Evolutionary conservation across 1,140 invertebrate genomes (phyloP).

Genomic region (Sinonovacula constricta): DNA sequence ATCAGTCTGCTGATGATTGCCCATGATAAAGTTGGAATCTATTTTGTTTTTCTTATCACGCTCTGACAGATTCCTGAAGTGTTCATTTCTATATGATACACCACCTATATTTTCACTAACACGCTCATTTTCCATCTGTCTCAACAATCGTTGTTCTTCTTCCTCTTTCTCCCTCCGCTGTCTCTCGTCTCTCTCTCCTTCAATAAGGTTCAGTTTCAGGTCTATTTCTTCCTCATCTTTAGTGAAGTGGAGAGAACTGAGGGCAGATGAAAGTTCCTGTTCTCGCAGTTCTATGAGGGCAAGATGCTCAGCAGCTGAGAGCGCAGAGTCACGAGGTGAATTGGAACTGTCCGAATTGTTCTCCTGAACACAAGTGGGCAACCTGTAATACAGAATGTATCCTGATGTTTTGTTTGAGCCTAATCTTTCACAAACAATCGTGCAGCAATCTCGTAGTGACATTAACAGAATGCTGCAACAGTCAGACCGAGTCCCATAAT

Average conservation of each 20-base stretch:
- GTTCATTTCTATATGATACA: conserved; percentile 41
- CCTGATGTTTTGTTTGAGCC: too few species aligned
- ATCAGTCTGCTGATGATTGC: background rate
- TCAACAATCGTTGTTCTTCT: conserved; percentile 2
- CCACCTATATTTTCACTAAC: conserved; percentile 14
- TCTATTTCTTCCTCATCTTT: conserved; percentile 7
- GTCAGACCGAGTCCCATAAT: too few species aligned
- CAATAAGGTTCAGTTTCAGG: conserved; percentile 21
- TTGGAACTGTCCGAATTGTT: too few species aligned
- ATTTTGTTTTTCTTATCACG: conserved; percentile 38
- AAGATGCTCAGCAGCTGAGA: conserved; percentile 28
- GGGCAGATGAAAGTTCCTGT: conserved; percentile 20
- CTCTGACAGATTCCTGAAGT: conserved; percentile 40
- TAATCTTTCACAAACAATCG: too few species aligned
- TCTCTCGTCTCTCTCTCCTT: conserved; percentile 13
- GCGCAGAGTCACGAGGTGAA: background rate
- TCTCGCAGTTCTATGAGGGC: conserved; percentile 14
- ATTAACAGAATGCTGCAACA: too few species aligned
- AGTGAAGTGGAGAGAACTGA: conserved; percentile 13
- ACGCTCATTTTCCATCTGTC: conserved; percentile 6
- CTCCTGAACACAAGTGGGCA: too few species aligned
- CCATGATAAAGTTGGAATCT: conserved; percentile 31
- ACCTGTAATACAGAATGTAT: too few species aligned
- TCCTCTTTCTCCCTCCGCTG: conserved; percentile 1
- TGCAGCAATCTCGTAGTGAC: too few species aligned